Evolutionary conservation across 2,113 vertebrate genomes (phyloP), one percentile per base, ranked within the genome.

Genomic region (Scalopus aquaticus): DNA sequence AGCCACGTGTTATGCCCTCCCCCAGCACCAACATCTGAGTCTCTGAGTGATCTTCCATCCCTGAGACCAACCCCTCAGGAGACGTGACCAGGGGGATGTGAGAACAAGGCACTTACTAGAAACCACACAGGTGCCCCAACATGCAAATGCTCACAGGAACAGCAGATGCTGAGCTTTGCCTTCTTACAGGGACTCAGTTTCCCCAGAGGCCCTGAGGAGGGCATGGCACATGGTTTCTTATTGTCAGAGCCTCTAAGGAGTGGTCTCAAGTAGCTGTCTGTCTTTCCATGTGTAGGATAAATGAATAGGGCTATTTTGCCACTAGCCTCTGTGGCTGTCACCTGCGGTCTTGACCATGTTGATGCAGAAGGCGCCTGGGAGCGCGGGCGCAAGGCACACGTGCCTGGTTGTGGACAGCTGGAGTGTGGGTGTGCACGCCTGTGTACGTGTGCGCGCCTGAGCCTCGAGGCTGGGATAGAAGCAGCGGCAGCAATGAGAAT

Each of bases 1-100:
- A 6, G 6, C 19, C 0, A 5, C 0, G 0, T 4, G 13, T 24
- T 20, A 11, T 35, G 8, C 35, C 7, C 26, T 22, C 13, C 5
- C 5, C 30, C 69, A 1, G 5, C 2, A 5, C n/a, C 32, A 56
- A 62, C 13, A 16, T 1, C 1, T 2, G 51, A 76, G n/a, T 39
- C 77, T 28, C 1, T 2, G 0, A 49, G 12, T 72, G 19, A 44
- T 24, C 44, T 58, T 58, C 42, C 19, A 74, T n/a, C 16, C 2
- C 56, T 10, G 35, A 72, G 4, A 79, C 7, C 1, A 91, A 65
- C 22, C 5, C 64, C 35, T 77, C 9, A 32, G 37, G 44, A 80
- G 37, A 20, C 26, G 22, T n/a, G 12, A 16, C 22, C 49, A 24
- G 51, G 22, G 35, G 22, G 73, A 20, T 37, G 8, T 26, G 46